A percentile compares a stretch with the other conserved stretches of the same genome.
Conservation (phyloP, 2,888 invertebrate genomes). For the Dichetophora obliterata region DNA sequence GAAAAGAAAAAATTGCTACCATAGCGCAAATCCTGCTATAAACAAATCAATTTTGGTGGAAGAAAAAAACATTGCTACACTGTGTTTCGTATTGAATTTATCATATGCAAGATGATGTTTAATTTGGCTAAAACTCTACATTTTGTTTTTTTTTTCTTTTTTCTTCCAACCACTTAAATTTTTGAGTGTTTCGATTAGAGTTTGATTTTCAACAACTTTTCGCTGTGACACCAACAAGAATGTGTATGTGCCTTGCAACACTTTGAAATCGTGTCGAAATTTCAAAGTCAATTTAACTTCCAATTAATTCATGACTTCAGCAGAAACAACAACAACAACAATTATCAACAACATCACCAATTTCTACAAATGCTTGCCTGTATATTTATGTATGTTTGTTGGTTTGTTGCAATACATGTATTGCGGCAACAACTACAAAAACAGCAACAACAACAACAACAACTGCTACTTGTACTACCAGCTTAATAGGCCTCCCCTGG, state of each 20-base stretch:
- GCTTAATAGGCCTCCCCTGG: conserved; percentile 46
- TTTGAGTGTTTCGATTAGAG: neutral
- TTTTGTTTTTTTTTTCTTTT: neutral
- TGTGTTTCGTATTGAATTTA: no score
- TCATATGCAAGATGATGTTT: no score
- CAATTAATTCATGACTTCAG: conserved; percentile 61
- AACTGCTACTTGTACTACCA: conserved; percentile 17
- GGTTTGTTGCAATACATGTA: conserved; percentile 50
- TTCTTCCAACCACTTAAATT: neutral
- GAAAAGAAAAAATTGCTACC: no score
- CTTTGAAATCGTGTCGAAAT: conserved; percentile 41
- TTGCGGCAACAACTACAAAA: conserved; percentile 40
- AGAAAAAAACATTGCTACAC: no score
- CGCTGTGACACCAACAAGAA: neutral
- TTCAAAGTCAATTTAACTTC: conserved; percentile 65
- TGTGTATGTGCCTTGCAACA: neutral
- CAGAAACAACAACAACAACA: conserved; percentile 22
- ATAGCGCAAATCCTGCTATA: no score
- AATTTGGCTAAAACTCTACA: no score
- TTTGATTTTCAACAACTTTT: neutral
- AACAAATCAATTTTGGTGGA: no score
- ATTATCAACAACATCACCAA: conserved; percentile 11
- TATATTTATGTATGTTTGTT: no score
- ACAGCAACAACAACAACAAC: conserved; percentile 45
- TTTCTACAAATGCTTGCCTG: conserved; percentile 43